These are phyloP conservation scores for Rousettus leschenaultii DNA, from an alignment of 2,113 vertebrate species.

Conservation along the genomic window DNA sequence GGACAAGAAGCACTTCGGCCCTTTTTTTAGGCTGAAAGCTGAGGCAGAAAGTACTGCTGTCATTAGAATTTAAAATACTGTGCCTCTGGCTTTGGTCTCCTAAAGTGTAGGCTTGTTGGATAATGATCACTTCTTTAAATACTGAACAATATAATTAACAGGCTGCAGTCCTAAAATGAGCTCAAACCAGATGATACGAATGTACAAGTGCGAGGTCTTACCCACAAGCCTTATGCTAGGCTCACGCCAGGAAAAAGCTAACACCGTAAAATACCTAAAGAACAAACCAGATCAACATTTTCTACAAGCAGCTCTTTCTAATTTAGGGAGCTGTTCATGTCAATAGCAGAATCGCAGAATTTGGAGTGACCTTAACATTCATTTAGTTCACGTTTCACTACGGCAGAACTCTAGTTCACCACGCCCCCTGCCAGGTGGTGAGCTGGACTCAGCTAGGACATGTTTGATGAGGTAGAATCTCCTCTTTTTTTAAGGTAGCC, in stretches of 20 bases:
- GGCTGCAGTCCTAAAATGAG: background rate
- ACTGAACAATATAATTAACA: background rate
- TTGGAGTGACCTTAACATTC: background rate
- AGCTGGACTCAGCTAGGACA: background rate
- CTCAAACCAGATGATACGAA: background rate
- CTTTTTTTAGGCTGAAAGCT: background rate
- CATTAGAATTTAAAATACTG: background rate
- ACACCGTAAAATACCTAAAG: conserved; percentile 1
- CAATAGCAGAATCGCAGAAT: conserved; percentile 23
- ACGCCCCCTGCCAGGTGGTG: accelerated
- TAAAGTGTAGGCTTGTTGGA: background rate
- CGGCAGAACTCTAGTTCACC: background rate
- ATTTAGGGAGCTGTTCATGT: conserved; percentile 19
- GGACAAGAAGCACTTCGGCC: background rate
- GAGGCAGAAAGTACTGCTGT: no score
- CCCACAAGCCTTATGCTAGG: background rate
- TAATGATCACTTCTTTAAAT: background rate
- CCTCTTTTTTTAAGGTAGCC: background rate
- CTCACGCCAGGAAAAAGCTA: background rate
- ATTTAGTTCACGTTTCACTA: background rate
- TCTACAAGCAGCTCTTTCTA: conserved; percentile 37
- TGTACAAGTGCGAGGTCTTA: background rate
- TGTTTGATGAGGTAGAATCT: accelerated
- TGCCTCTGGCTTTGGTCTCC: background rate
- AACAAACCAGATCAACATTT: conserved; percentile 37